phyloP scores from a whole-genome alignment of 2,888 invertebrate species.

The Malthinus flaveolus region DNA sequence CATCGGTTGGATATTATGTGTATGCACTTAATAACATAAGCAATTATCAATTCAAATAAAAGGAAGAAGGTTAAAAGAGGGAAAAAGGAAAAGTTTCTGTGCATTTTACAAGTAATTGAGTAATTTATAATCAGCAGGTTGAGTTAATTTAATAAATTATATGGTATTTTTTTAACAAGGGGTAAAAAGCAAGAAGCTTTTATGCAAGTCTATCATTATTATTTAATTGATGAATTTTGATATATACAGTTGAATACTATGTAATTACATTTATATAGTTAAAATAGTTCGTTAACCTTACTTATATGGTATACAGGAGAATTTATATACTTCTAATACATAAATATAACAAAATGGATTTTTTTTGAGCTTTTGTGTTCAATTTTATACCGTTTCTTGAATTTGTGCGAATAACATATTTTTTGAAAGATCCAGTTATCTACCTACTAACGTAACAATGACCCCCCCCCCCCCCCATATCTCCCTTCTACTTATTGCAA shows the following conservation, averaged over 20 bases:
- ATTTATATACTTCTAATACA: no score
- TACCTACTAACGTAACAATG: no score
- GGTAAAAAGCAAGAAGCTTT: no score
- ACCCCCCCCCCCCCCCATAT: no score
- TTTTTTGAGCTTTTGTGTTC: no score
- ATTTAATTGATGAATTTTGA: conserved; percentile 3
- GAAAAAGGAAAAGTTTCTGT: neutral
- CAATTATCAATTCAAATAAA: neutral
- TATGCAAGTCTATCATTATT: neutral
- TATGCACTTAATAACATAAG: conserved; percentile 4
- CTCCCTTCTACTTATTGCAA: no score
- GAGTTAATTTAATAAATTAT: conserved; percentile 1
- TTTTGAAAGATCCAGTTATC: no score
- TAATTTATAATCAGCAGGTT: conserved; percentile 3
- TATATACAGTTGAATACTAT: conserved; percentile 1
- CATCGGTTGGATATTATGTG: neutral
- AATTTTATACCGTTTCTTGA: no score
- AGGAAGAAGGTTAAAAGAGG: neutral
- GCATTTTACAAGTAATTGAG: conserved; percentile 4
- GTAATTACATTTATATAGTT: conserved; percentile 2
- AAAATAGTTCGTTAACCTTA: neutral
- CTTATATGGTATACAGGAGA: no score
- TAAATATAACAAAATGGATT: no score
- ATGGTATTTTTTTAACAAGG: neutral
- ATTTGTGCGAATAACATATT: no score